Evolutionary conservation across 2,797 vertebrate species (phyloP), one percentile per base, ranked within the genome.

Genomic region (Neomorphus geoffroyi): DNA sequence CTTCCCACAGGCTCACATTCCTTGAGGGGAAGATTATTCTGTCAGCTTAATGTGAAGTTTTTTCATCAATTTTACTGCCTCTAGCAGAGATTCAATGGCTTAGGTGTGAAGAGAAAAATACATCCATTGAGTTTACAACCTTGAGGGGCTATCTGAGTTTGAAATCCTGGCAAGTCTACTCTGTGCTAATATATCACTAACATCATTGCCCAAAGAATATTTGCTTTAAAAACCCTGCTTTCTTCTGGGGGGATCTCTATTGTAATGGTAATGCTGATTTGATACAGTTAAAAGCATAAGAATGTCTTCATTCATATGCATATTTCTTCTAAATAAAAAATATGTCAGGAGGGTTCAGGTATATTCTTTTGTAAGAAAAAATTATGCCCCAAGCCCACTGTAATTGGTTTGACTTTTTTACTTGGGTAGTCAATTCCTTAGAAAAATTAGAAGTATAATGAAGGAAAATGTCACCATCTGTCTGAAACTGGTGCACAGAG

Each of bases 391-490:
- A 80, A 88, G 50, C 32, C 62, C 48, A 73, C 65, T 46, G 41
- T 70, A 91, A 95, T 71, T 92, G 28, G 33, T 78, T 91, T 92
- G 88, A 83, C 73, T 96, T 97, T 92, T 96, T 97, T 91, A 92
- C 87, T 93, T 23, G 24, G 81, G 77, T 87, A 94, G 79, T 56
- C 43, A 85, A 80, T 95, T 97, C 93, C 92, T 96, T 62, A 86
- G 86, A 90, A 96, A 96, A 92, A 90, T 45, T 72, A 84, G 73
- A 35, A 82, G 79, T 78, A 93, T 62, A 84, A 37, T 60, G 46
- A 96, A 97, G 78, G 86, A 93, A 97, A 96, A 27, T 88, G 74
- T 96, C 89, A 93, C 96, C 97, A 95, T 97, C 97, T 97, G 97
- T 78, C 92, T 93, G 94, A 93, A 90, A 84, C 27, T 65, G 88